Evolutionary conservation across 2,113 vertebrate genomes (phyloP).

Genomic region (Vidua chalybeata): DNA sequence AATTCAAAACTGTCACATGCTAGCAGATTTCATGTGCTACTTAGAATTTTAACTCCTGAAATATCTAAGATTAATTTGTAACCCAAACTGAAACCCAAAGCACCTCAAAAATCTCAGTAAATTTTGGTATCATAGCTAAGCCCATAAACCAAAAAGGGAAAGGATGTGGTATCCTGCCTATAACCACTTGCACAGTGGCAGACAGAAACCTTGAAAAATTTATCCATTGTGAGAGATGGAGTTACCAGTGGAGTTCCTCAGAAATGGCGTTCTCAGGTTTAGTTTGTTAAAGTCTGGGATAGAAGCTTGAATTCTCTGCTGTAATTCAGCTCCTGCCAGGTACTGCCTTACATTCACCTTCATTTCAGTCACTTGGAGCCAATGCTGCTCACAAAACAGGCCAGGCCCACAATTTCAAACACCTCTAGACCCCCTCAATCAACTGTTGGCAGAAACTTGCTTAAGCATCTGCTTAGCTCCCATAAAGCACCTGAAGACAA

Average conservation of each 20-base stretch:
- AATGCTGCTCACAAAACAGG: neutral
- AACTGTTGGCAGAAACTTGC: constrained; percentile 19
- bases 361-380: neutral
- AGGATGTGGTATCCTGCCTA: neutral
- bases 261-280: neutral
- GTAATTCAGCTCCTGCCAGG: neutral
- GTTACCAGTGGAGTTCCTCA: neutral
- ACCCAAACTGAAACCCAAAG: neutral
- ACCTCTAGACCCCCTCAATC: neutral
- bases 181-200: neutral
- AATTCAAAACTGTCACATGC: neutral
- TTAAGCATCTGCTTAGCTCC: constrained; percentile 53
- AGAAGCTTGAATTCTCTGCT: neutral
- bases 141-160: neutral
- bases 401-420: neutral
- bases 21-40: neutral
- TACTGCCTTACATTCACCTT: neutral
- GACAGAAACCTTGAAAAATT: neutral
- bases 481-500: constrained; percentile 41
- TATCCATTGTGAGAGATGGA: neutral
- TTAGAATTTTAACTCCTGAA: neutral
- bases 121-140: neutral
- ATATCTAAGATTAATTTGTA: neutral
- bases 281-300: neutral
- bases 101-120: neutral